phyloP scores from a whole-genome alignment of 2,113 vertebrate genomes.

The Fulica atra region DNA sequence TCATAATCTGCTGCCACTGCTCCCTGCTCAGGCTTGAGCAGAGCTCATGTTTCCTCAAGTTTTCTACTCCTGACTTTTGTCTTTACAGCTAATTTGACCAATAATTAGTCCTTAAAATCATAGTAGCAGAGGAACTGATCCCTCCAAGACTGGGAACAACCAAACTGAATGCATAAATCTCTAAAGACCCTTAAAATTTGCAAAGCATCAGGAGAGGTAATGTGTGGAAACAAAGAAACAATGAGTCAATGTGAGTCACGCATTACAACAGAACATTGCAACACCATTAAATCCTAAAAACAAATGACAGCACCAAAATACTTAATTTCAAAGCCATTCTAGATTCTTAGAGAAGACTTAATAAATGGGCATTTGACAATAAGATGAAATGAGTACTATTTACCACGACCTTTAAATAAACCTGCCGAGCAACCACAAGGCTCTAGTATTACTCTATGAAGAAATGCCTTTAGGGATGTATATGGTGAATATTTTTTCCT shows the following conservation, averaged over 20 bases:
- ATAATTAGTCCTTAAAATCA: background rate
- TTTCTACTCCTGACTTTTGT: background rate
- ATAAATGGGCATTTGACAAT: background rate
- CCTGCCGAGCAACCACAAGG: background rate
- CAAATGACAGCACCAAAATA: background rate
- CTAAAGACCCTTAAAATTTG: background rate
- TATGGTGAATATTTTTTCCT: background rate
- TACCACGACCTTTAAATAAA: background rate
- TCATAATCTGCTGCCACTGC: background rate
- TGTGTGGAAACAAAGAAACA: background rate
- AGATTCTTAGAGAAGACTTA: background rate
- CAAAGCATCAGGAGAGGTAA: background rate
- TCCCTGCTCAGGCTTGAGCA: background rate
- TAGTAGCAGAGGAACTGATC: background rate
- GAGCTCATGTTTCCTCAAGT: background rate
- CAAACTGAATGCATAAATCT: background rate
- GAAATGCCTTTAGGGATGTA: background rate
- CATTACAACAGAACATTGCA: background rate
- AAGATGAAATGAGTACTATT: background rate
- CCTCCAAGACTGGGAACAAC: background rate
- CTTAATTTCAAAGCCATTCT: background rate
- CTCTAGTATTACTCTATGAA: background rate
- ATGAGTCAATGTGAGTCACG: conserved; percentile 1
- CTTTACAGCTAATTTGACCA: background rate
- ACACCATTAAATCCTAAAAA: background rate